Conservation (phyloP, 53 echinoderm and acorn worm species). For the Astropecten irregularis region DNA sequence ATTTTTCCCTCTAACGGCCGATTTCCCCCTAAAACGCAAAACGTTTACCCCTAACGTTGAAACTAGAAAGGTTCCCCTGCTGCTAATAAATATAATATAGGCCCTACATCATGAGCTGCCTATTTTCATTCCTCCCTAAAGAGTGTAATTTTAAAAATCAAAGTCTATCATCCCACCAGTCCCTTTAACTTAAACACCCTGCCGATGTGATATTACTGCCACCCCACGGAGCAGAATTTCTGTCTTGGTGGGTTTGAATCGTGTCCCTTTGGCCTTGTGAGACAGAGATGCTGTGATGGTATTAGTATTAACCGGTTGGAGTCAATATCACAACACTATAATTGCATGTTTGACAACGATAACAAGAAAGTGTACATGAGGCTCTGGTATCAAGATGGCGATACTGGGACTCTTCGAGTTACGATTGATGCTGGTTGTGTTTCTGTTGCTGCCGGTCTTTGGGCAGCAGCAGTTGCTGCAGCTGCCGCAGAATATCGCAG, state of each 20-base stretch:
- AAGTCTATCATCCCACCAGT: too few relatives aligned
- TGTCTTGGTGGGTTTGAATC: not conserved
- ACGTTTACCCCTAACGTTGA: too few relatives aligned
- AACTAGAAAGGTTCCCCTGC: too few relatives aligned
- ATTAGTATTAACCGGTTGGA: too few relatives aligned
- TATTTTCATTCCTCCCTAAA: not conserved
- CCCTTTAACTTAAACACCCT: slow-evolving; percentile 2
- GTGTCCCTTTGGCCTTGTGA: not conserved
- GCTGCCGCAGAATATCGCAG: not conserved
- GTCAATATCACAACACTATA: too few relatives aligned
- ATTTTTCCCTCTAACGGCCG: too few relatives aligned
- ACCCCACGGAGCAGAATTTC: not conserved
- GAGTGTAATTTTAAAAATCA: not conserved
- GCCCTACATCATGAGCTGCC: too few relatives aligned
- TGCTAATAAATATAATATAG: too few relatives aligned
- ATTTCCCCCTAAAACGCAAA: too few relatives aligned
- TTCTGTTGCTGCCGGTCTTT: not conserved
- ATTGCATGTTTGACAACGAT: too few relatives aligned
- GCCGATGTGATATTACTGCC: not conserved
- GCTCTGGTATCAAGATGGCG: slow-evolving; percentile 8
- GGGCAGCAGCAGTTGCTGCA: slow-evolving; percentile 22
- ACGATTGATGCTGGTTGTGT: not conserved
- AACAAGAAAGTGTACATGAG: too few relatives aligned
- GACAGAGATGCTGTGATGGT: too few relatives aligned
- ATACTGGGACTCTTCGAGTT: slow-evolving; percentile 12